phyloP scores from a whole-genome alignment of 2,797 vertebrate genomes.

The Anniella stebbinsi region DNA sequence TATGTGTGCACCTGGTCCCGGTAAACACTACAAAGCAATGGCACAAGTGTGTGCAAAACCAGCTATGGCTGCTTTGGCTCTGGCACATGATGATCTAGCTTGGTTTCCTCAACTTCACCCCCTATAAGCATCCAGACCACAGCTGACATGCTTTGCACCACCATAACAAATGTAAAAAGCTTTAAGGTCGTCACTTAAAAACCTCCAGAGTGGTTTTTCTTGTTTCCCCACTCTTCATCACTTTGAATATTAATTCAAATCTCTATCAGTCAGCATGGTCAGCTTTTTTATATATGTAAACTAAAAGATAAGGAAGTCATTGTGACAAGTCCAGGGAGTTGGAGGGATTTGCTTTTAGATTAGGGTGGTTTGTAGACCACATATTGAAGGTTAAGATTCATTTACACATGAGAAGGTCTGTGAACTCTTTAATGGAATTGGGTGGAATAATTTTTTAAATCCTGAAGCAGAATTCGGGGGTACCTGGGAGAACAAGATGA shows the following conservation, averaged over 20 bases:
- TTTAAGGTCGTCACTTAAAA: neutral
- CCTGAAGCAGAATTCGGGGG: neutral
- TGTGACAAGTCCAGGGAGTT: neutral
- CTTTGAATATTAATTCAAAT: slow-evolving; percentile 10
- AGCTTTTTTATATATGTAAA: slow-evolving; percentile 12
- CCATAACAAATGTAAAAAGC: neutral
- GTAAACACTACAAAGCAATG: neutral
- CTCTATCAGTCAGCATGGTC: neutral
- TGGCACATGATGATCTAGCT: neutral
- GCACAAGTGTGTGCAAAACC: neutral
- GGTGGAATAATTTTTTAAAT: neutral
- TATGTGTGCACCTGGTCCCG: neutral
- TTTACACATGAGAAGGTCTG: neutral
- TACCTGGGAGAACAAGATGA: neutral
- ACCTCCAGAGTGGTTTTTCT: slow-evolving; percentile 1
- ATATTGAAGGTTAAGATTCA: neutral
- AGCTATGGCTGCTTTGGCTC: neutral
- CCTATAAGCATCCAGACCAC: neutral
- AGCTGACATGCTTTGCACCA: neutral
- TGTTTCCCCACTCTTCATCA: neutral
- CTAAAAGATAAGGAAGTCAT: neutral
- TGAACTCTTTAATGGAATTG: neutral
- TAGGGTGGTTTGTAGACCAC: neutral
- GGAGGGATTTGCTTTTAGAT: neutral
- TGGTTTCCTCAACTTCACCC: neutral